Evolutionary conservation across 1,140 invertebrate species (phyloP).

Genomic region (honey bee (Apis mellifera)): Amel_HAv3.1 CM009931.2:22827001-22827500

Average conservation of each 20-base stretch:
- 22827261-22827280: conserved; percentile 96
- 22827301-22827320: conserved; percentile 99
- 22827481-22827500: neutral
- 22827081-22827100: neutral
- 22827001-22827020: conserved; percentile 49
- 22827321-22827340: conserved; percentile 99
- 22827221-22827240: conserved; percentile 20
- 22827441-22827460: conserved; percentile 99
- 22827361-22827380: conserved; percentile 97
- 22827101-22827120: neutral
- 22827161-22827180: neutral
- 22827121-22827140: neutral
- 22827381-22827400: conserved; percentile 96
- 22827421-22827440: conserved; percentile 99
- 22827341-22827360: conserved; percentile 97
- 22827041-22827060: conserved; percentile 16
- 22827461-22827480: conserved; percentile 82
- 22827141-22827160: conserved; percentile 16
- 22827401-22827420: conserved; percentile 99
- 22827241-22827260: conserved; percentile 51
- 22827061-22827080: neutral
- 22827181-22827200: neutral
- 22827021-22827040: conserved; percentile 39
- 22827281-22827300: conserved; percentile 99
- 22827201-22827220: neutral